Base-by-base conservation (phyloP, 2,888 invertebrate genomes). In the Lomographa bimaculata region DNA sequence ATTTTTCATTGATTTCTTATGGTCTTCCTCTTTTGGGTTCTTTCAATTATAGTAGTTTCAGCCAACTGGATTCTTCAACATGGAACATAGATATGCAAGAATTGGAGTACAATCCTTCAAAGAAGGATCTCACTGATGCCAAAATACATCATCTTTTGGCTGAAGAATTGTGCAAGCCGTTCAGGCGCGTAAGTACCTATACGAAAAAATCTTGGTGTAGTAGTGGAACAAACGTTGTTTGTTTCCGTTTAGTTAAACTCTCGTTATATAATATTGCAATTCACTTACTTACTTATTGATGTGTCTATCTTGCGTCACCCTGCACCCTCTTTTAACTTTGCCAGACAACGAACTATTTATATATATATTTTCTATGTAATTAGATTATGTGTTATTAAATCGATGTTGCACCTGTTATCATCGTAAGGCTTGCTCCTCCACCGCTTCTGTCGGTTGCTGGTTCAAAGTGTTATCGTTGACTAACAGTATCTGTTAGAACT, bases 81-180 rank as follows among this genome's bases (percentile, higher is more conserved):
- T 96, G 96, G 93, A 97, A 97, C 76, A 93, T 98, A 64, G 98
- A 98, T 71, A 95, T 97, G 92, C 97, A 96, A 75, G 97, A 97
- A 70, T 81, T 97, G 68, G 97, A 97, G 71, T 97, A 97, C 72
- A 96, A 95, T 89, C 97, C 97, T 32, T 96, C 96, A 38, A 95
- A 94, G 72, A 97, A 97, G 79, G 97, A 97, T 85, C 86, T 97
- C 41, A 97, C 97, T 1, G 97, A 98, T 77, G 97, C 96, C n/a
- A 95, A 93, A 78, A 96, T 97, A 57, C 98, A 98, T 79, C 97
- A 98, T 79, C 90, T 98, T 24, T 90, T 98, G 21, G 96, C 96
- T 2, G 96, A 97, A 79, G 97, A 97, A 78, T 85, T 97, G 21
- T 94, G 94, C 80, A 96, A 96, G 80, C 96, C 97, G 4, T 94